These are phyloP conservation scores for Ataeniobius toweri DNA, from an alignment of 2,797 vertebrate species.

Conservation along the genomic window DNA sequence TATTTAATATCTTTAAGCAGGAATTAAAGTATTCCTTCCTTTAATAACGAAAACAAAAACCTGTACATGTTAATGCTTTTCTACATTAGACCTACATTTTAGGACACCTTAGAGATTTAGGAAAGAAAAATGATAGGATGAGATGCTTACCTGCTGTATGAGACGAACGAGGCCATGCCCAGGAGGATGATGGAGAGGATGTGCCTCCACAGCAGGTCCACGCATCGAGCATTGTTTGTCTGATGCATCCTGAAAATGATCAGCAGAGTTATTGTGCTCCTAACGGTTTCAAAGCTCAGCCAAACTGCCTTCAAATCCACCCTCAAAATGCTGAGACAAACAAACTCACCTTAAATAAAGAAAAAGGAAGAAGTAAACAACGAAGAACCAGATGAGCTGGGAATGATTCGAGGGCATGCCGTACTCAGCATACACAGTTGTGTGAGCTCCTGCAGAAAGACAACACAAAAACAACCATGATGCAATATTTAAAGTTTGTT, in stretches of 20 bases:
- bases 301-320: background rate
- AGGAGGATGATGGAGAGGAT: constrained; percentile 91
- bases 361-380: constrained; percentile 98
- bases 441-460: constrained; percentile 84
- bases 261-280: background rate
- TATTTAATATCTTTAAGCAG: too few relatives aligned
- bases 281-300: background rate
- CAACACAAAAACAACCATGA: constrained; percentile 1
- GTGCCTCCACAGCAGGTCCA: constrained; percentile 97
- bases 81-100: background rate
- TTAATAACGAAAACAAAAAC: background rate
- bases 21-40: background rate
- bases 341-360: constrained; percentile 96
- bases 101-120: background rate
- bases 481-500: background rate
- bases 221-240: constrained; percentile 97
- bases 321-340: background rate
- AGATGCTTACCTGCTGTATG: constrained; percentile 91
- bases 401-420: constrained; percentile 98
- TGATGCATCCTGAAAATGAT: constrained; percentile 92
- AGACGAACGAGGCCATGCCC: constrained; percentile 89
- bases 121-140: background rate
- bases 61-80: background rate
- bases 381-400: constrained; percentile 99
- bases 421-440: constrained; percentile 88